phyloP scores from a whole-genome alignment of 2,888 invertebrate species.

The Chaetogeoica ovagalla region DNA sequence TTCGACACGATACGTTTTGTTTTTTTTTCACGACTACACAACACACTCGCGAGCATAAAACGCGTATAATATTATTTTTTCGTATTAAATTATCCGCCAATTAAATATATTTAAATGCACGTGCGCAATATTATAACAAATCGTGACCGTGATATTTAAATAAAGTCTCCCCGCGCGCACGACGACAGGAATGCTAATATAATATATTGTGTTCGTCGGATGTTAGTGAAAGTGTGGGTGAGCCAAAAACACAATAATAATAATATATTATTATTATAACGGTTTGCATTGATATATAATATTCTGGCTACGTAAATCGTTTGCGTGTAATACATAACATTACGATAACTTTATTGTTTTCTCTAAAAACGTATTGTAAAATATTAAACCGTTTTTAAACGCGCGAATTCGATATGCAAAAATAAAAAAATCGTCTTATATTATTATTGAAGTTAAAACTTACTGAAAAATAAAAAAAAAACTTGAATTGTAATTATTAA shows the following conservation, averaged over 20 bases:
- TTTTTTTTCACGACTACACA: too few relatives aligned
- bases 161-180: conserved; percentile 13
- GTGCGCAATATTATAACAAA: conserved; percentile 1
- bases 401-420: too few relatives aligned
- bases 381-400: too few relatives aligned
- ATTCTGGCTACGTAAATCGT: conserved; percentile 29
- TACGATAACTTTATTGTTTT: conserved; percentile 9
- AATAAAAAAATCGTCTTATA: not conserved
- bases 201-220: conserved; percentile 20
- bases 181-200: conserved; percentile 21
- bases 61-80: not conserved
- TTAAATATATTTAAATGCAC: not conserved
- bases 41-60: not conserved
- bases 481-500: too few relatives aligned
- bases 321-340: conserved; percentile 17
- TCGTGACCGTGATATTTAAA: conserved; percentile 39
- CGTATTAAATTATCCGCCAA: conserved; percentile 13
- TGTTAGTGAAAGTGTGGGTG: conserved; percentile 51
- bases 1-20: not conserved
- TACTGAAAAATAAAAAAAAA: not conserved
- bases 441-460: not conserved
- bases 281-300: conserved; percentile 1
- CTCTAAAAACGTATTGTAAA: not conserved
- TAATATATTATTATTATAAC: not conserved
- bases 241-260: conserved; percentile 19